Percentiles rank a stretch among this genome's conserved stretches.
Evolutionary conservation across 2,797 vertebrate genomes (phyloP).

Genomic region (Rhyacichthys aspro): DNA sequence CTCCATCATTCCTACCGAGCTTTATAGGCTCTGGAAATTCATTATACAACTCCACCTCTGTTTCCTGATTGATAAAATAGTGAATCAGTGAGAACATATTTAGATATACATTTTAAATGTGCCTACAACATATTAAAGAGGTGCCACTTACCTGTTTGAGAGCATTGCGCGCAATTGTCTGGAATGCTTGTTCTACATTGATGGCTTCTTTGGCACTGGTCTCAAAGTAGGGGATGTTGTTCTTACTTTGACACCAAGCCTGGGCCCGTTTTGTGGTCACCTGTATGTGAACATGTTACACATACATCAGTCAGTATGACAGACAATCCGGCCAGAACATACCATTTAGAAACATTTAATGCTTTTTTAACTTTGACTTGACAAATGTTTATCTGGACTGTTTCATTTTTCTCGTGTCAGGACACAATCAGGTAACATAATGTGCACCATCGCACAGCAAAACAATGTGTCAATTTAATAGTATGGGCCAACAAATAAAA

Average conservation of each 20-base stretch:
- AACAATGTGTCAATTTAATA: too few species aligned
- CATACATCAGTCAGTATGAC: background rate
- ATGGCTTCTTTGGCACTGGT: conserved; percentile 98
- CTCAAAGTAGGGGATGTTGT: conserved; percentile 97
- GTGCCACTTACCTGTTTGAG: conserved; percentile 88
- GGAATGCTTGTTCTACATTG: conserved; percentile 96
- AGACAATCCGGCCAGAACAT: too few species aligned
- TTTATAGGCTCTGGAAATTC: conserved; percentile 95
- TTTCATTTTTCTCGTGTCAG: too few species aligned
- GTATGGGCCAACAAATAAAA: too few species aligned
- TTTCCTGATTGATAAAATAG: conserved; percentile 79
- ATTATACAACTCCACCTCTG: conserved; percentile 93
- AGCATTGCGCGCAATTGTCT: conserved; percentile 95
- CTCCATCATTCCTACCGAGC: conserved; percentile 90
- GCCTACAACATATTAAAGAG: too few species aligned
- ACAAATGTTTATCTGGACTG: too few species aligned
- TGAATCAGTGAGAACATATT: background rate
- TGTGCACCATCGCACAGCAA: too few species aligned
- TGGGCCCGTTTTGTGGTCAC: conserved; percentile 94
- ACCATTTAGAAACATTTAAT: too few species aligned
- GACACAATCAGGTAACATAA: too few species aligned
- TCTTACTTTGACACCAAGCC: conserved; percentile 98
- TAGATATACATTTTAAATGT: background rate
- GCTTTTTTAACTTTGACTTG: too few species aligned
- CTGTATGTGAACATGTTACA: conserved; percentile 57